Evolutionary conservation across 2,797 vertebrate species (phyloP).

Genomic region (Coreius guichenoti): DNA sequence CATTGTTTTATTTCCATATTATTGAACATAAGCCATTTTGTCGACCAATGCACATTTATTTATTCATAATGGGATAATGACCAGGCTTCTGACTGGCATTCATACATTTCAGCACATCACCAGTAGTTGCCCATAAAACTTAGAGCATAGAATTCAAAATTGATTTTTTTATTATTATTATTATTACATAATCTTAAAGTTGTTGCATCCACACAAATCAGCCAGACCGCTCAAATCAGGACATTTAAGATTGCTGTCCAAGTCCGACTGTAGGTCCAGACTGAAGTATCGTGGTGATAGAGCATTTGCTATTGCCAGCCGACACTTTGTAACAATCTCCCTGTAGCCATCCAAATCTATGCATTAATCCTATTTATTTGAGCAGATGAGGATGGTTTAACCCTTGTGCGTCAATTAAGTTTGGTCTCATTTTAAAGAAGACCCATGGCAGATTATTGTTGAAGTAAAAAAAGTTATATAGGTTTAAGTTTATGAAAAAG

Average conservation of each 20-base stretch:
- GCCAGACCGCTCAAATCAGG: not conserved
- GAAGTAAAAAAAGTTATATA: too few species aligned
- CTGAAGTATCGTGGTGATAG: not conserved
- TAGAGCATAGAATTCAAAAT: not conserved
- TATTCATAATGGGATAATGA: not conserved
- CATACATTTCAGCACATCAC: not conserved
- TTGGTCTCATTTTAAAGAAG: too few species aligned
- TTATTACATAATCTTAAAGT: not conserved
- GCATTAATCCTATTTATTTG: not conserved
- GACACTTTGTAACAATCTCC: not conserved
- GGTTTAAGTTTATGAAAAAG: too few species aligned
- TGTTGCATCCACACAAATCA: not conserved
- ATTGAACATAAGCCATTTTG: not conserved
- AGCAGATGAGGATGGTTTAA: too few species aligned
- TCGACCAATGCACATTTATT: not conserved
- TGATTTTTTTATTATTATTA: not conserved
- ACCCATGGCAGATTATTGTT: too few species aligned
- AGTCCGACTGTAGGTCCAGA: not conserved
- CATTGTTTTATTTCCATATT: not conserved
- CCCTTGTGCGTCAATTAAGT: too few species aligned
- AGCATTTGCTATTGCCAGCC: not conserved
- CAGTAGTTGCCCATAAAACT: not conserved
- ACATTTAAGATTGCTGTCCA: not conserved
- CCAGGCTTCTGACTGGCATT: not conserved
- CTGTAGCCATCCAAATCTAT: not conserved